Conservation (phyloP, 2,113 vertebrate species). For the Ramphastos sulfuratus region DNA sequence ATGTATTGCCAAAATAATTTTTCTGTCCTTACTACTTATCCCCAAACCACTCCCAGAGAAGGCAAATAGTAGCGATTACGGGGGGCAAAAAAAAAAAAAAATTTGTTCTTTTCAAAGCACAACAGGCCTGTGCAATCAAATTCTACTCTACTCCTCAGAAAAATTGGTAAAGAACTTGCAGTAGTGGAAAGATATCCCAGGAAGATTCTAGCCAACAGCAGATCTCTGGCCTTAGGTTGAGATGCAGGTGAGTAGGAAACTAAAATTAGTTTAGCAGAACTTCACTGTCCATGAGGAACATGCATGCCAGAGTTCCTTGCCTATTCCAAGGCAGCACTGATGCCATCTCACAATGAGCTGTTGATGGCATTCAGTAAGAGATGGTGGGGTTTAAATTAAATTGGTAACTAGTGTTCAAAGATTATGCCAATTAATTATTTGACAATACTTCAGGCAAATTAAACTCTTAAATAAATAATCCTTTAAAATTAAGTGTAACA, state of each 20-base stretch:
- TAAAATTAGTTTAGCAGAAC: neutral
- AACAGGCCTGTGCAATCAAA: neutral
- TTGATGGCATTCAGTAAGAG: neutral
- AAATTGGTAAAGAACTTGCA: neutral
- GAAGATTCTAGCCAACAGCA: neutral
- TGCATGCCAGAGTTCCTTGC: neutral
- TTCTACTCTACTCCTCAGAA: neutral
- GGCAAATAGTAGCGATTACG: neutral
- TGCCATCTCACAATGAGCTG: neutral
- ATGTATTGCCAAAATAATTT: slow-evolving; percentile 18
- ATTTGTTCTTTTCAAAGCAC: neutral
- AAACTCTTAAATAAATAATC: neutral
- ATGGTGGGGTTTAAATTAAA: neutral
- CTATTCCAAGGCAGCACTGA: neutral
- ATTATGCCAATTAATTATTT: neutral
- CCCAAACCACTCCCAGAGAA: slow-evolving; percentile 52
- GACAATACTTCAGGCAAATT: neutral
- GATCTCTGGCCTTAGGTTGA: neutral
- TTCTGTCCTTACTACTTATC: slow-evolving; percentile 51
- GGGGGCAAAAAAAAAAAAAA: no score
- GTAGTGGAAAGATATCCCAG: neutral
- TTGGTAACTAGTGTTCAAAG: neutral
- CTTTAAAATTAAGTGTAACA: neutral
- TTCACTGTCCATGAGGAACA: neutral
- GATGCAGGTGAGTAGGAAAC: neutral